A percentile compares a stretch with the other conserved stretches of the same genome.
These are phyloP conservation scores for Podarcis cretensis DNA, from an alignment of 2,113 vertebrate species.

Conservation along the genomic window DNA sequence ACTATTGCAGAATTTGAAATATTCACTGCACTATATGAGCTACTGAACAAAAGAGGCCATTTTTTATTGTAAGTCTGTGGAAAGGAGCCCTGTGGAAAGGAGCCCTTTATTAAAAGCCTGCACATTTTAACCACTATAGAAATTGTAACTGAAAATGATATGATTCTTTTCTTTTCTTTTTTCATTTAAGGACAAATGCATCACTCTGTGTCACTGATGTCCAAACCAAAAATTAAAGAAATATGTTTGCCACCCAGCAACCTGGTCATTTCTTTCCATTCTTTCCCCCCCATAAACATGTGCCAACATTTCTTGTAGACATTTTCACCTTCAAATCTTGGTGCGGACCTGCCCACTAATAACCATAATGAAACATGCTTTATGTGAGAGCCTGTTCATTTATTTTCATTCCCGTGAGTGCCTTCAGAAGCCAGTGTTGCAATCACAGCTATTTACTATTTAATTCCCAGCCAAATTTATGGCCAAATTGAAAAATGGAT, in stretches of 20 bases:
- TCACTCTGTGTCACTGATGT: not conserved
- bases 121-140: not conserved
- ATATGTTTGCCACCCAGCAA: constrained; percentile 5
- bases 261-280: constrained; percentile 31
- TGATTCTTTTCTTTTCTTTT: not conserved
- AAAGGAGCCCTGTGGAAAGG: not conserved
- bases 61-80: not conserved
- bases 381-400: constrained; percentile 87
- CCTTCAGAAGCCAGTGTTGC: constrained; percentile 83
- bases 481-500: constrained; percentile 87
- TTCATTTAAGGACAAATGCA: not conserved
- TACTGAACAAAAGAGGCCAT: not conserved
- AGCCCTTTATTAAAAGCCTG: not conserved
- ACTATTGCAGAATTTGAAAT: constrained; percentile 9
- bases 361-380: constrained; percentile 93
- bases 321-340: constrained; percentile 80
- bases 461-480: constrained; percentile 92
- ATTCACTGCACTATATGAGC: not conserved
- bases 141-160: not conserved
- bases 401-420: constrained; percentile 90
- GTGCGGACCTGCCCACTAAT: constrained; percentile 84
- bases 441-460: constrained; percentile 88
- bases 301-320: constrained; percentile 76
- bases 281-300: constrained; percentile 58
- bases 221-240: not conserved